Conservation (phyloP, 2,113 vertebrate genomes). For the Atherinomorus stipes region DNA sequence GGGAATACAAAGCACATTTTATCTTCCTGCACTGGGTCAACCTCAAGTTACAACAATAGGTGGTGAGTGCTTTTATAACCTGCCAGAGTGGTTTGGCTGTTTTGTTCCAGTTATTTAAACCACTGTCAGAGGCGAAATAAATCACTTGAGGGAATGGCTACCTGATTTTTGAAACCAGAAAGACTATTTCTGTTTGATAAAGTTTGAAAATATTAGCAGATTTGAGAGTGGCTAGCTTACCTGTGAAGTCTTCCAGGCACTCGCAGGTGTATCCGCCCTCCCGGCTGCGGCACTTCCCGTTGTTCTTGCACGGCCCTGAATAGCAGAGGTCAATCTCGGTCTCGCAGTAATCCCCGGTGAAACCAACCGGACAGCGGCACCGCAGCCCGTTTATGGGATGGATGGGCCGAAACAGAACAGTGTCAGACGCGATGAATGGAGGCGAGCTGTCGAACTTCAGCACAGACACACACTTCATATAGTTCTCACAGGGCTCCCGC, state of each 20-base stretch:
- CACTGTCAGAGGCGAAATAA: conserved; percentile 6
- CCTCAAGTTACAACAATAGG: conserved; percentile 46
- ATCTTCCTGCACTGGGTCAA: conserved; percentile 42
- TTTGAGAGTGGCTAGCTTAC: conserved; percentile 75
- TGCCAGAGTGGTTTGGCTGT: conserved; percentile 41
- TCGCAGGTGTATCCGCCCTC: conserved; percentile 96
- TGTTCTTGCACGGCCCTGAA: conserved; percentile 90
- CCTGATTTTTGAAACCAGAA: not conserved
- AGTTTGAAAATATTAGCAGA: no score
- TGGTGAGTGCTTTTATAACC: conserved; percentile 38
- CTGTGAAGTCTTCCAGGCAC: conserved; percentile 92
- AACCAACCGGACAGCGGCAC: conserved; percentile 93
- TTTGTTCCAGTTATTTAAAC: conserved; percentile 27
- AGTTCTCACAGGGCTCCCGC: conserved; percentile 97
- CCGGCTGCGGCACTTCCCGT: conserved; percentile 90
- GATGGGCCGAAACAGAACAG: conserved; percentile 95
- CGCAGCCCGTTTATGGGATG: conserved; percentile 94
- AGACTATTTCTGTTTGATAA: not conserved
- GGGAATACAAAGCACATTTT: conserved; percentile 30
- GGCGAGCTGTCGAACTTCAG: conserved; percentile 95
- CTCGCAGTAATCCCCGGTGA: conserved; percentile 96
- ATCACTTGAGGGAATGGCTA: not conserved
- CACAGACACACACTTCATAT: conserved; percentile 98
- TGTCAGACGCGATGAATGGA: conserved; percentile 93
- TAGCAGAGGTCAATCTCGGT: conserved; percentile 97